Conservation (phyloP, 2,797 vertebrate species). For the Malurus leucopterus region DNA sequence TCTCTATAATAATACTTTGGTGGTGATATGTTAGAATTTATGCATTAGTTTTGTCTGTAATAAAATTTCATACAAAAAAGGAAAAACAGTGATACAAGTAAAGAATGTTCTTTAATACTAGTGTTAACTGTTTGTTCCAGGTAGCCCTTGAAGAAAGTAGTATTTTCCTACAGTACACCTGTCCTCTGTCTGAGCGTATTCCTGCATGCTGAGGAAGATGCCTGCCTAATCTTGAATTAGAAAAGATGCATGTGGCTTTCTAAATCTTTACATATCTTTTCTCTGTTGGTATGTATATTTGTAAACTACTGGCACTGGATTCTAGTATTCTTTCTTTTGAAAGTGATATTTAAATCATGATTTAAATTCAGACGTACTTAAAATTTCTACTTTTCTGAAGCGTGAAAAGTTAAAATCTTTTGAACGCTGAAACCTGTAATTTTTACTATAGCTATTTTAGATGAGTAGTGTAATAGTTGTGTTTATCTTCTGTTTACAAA, state of each 20-base stretch:
- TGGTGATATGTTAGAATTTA: neutral
- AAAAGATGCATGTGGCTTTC: slow-evolving; percentile 76
- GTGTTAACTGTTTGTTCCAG: slow-evolving; percentile 68
- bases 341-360: neutral
- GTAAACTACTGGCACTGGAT: slow-evolving; percentile 22
- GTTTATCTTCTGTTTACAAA: neutral
- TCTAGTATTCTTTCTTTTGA: neutral
- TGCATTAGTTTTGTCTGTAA: neutral
- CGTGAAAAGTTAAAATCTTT: neutral
- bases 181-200: slow-evolving; percentile 39
- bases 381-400: neutral
- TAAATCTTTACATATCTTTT: slow-evolving; percentile 64
- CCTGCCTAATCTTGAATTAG: slow-evolving; percentile 67
- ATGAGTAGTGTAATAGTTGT: neutral
- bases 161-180: slow-evolving; percentile 33
- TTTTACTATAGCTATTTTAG: neutral
- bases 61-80: neutral
- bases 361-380: neutral
- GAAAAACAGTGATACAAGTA: neutral
- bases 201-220: slow-evolving; percentile 66
- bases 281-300: slow-evolving; percentile 69
- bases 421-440: neutral
- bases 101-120: slow-evolving; percentile 25
- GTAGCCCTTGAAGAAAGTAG: slow-evolving; percentile 59
- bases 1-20: neutral